Evolutionary conservation across 1,140 invertebrate species (phyloP).

Genomic region (Drosophila nasuta): DNA sequence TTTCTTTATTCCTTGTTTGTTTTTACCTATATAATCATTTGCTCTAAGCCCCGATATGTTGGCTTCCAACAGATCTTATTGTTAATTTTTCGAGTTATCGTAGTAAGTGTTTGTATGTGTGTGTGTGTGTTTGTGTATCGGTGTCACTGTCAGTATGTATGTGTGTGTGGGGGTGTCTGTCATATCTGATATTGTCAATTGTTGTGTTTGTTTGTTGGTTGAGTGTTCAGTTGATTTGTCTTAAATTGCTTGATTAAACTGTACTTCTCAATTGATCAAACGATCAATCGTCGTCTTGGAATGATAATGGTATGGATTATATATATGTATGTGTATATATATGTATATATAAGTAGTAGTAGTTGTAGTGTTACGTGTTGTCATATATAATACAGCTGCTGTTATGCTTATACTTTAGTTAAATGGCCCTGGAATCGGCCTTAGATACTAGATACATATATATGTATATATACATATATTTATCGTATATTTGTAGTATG

Average conservation of each 20-base stretch:
- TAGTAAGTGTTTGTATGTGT: conserved; percentile 31
- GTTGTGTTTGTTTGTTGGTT: conserved; percentile 49
- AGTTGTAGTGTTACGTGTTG: conserved; percentile 41
- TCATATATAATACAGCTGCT: conserved; percentile 73
- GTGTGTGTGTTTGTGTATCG: conserved; percentile 23
- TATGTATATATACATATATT: conserved; percentile 16
- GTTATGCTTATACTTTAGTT: conserved; percentile 54
- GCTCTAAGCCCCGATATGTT: conserved; percentile 62
- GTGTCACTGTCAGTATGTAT: conserved; percentile 26
- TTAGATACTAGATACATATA: conserved; percentile 29
- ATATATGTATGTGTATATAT: conserved; percentile 26
- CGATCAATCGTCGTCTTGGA: conserved; percentile 5
- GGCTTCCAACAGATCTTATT: conserved; percentile 55
- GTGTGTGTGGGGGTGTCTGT: conserved; percentile 38
- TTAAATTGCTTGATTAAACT: conserved; percentile 69
- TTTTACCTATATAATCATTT: conserved; percentile 14
- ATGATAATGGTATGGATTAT: conserved; percentile 39
- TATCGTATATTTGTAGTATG: conserved; percentile 45
- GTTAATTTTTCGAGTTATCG: conserved; percentile 5
- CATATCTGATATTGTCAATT: conserved; percentile 64
- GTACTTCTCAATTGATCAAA: neutral
- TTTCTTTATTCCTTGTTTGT: neutral
- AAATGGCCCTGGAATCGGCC: conserved; percentile 14
- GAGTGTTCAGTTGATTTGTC: conserved; percentile 69
- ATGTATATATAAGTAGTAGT: conserved; percentile 13